Conservation (phyloP, 1,140 invertebrate species). For the Brachionus angularis region DNA sequence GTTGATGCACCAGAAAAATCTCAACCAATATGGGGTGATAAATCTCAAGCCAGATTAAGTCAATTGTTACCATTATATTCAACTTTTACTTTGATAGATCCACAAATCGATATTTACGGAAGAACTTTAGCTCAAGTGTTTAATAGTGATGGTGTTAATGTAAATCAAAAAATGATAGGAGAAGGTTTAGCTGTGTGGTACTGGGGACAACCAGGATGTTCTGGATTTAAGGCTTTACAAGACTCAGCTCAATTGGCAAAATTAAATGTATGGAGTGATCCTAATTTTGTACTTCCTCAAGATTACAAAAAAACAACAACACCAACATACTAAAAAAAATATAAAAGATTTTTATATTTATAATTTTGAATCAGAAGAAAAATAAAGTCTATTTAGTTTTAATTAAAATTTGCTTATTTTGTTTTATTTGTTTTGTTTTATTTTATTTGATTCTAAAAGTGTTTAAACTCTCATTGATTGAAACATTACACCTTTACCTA, state of each 20-base stretch:
- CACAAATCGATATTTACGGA: slow-evolving; percentile 17
- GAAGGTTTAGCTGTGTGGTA: slow-evolving; percentile 8
- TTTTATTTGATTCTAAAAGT: no score
- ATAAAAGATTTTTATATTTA: no score
- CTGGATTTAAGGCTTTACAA: neutral
- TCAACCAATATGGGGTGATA: slow-evolving; percentile 16
- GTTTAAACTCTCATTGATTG: no score
- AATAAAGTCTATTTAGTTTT: no score
- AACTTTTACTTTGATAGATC: neutral
- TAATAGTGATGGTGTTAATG: slow-evolving; percentile 4
- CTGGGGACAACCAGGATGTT: slow-evolving; percentile 7
- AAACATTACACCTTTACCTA: no score
- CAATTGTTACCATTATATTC: slow-evolving; percentile 12
- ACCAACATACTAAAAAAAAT: no score
- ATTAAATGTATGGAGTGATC: neutral
- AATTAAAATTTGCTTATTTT: no score
- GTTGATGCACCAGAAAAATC: slow-evolving; percentile 33
- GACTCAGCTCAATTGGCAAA: neutral
- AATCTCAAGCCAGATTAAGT: slow-evolving; percentile 3
- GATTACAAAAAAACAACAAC: slow-evolving; percentile 25
- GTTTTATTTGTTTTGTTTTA: no score
- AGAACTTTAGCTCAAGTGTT: slow-evolving; percentile 18
- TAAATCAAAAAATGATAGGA: slow-evolving; percentile 28
- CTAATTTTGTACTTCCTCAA: slow-evolving; percentile 1
- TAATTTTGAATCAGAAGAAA: no score